Percentiles rank a stretch among this genome's conserved stretches.
These are phyloP conservation scores for Micropterix aruncella DNA, from an alignment of 2,888 invertebrate genomes.

Conservation along the genomic window DNA sequence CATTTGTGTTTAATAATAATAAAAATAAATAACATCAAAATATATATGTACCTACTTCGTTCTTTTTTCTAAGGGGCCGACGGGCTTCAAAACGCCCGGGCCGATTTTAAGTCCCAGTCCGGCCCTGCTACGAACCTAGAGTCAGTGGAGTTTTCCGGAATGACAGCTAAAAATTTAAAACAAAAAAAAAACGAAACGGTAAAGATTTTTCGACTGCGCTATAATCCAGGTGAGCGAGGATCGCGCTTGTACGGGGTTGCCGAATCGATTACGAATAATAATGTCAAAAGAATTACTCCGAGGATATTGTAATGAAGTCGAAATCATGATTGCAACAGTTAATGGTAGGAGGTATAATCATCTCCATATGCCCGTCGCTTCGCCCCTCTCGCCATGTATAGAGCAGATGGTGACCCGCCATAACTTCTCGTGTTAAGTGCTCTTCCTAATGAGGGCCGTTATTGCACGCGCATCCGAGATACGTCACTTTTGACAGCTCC, in stretches of 20 bases:
- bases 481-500: background rate
- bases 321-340: background rate
- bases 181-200: too few relatives aligned
- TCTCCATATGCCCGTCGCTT: background rate
- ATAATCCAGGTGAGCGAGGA: background rate
- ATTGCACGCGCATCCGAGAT: background rate
- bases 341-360: background rate
- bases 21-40: too few relatives aligned
- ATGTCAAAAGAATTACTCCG: background rate
- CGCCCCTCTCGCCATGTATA: background rate
- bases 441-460: background rate
- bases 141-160: too few relatives aligned
- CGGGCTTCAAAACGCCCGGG: too few relatives aligned
- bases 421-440: background rate
- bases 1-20: too few relatives aligned
- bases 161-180: too few relatives aligned
- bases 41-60: too few relatives aligned
- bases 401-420: background rate
- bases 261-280: background rate
- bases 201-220: background rate
- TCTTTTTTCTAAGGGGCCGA: too few relatives aligned
- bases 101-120: too few relatives aligned
- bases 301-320: background rate
- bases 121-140: too few relatives aligned
- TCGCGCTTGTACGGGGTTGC: background rate